Percentiles rank a stretch among this genome's conserved stretches.
Conservation (phyloP, 2,888 invertebrate species). For the Pristionchus maxplancki region DNA sequence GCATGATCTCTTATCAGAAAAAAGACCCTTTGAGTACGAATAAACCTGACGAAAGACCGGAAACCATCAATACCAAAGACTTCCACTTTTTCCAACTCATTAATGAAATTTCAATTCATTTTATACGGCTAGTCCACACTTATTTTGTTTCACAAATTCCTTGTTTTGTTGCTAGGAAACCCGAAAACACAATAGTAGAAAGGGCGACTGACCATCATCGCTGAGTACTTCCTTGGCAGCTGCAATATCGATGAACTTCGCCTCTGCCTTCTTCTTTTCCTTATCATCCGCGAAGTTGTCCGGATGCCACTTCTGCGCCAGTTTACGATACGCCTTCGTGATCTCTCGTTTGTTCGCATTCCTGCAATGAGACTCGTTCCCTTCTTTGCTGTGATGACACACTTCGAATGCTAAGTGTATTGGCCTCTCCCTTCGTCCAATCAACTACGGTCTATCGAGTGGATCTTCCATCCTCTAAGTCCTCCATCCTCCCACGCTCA, state of each 20-base stretch:
- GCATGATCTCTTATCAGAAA: background rate
- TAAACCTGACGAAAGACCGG: background rate
- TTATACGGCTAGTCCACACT: too few species aligned
- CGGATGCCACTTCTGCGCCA: conserved; percentile 99
- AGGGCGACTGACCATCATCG: conserved; percentile 81
- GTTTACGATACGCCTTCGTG: conserved; percentile 94
- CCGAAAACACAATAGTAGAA: background rate
- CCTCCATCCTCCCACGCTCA: background rate
- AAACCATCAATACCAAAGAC: too few species aligned
- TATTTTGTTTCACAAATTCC: too few species aligned
- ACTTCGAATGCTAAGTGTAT: background rate
- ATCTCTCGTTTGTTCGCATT: conserved; percentile 94
- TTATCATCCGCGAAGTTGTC: conserved; percentile 92
- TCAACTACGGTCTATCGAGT: background rate
- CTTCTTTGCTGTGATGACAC: background rate
- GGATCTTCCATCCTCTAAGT: background rate
- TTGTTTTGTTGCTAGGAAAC: too few species aligned
- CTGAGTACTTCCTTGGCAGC: conserved; percentile 95
- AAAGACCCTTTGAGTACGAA: background rate
- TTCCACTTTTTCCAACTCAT: too few species aligned
- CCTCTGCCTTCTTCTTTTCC: conserved; percentile 88
- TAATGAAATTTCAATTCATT: too few species aligned
- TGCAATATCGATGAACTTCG: conserved; percentile 98
- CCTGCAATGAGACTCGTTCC: conserved; percentile 70
- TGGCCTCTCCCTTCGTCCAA: background rate